A percentile compares a stretch with the other conserved stretches of the same genome.
Evolutionary conservation across 64 coral and sea anemone genomes (phyloP).

Genomic region (Orbicella faveolata): DNA sequence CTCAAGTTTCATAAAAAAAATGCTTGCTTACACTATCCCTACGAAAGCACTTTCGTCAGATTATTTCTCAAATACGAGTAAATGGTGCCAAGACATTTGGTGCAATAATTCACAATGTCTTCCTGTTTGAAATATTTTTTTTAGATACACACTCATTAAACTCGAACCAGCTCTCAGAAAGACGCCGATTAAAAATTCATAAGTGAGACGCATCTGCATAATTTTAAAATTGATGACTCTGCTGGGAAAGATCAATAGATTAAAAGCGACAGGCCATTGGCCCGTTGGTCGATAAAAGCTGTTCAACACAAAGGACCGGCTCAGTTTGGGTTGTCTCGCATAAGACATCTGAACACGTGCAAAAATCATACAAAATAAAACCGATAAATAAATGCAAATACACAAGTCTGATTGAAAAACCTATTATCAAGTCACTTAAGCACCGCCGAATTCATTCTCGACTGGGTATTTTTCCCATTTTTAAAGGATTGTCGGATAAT

Average conservation of each 20-base stretch:
- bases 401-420: background rate
- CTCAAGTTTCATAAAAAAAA: too few species aligned
- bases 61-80: too few species aligned
- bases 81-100: too few species aligned
- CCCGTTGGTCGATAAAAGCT: background rate
- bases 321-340: too few species aligned
- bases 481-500: background rate
- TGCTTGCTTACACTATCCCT: too few species aligned
- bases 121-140: background rate
- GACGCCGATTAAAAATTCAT: constrained; percentile 13
- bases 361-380: background rate
- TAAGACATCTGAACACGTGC: background rate
- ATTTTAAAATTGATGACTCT: background rate
- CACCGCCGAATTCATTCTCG: background rate
- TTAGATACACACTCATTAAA: background rate
- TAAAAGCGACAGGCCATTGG: background rate
- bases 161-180: background rate
- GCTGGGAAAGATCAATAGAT: background rate
- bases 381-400: background rate
- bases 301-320: background rate
- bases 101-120: background rate
- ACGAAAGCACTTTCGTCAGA: too few species aligned
- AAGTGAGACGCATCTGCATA: background rate
- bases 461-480: background rate
- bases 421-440: background rate